Percentiles rank a stretch among this genome's conserved stretches.
These are phyloP conservation scores for Henricia sp. DNA, from an alignment of 53 echinoderm and acorn worm genomes.

Conservation along the genomic window DNA sequence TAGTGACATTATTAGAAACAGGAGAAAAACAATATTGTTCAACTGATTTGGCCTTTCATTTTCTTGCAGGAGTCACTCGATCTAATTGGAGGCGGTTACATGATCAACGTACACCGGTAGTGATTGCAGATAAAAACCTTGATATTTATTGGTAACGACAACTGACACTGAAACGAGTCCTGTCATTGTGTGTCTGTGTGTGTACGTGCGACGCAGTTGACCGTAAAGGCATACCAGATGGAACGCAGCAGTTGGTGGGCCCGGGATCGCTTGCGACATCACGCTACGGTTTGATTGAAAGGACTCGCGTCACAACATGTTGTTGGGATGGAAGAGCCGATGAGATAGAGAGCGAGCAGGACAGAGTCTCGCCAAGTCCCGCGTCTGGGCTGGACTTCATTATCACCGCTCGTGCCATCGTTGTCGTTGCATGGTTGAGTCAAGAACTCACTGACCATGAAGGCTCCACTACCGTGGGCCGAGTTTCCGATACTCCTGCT, in stretches of 20 bases:
- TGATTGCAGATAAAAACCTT: too few relatives aligned
- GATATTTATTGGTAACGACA: conserved; percentile 10
- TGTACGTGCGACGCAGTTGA: conserved; percentile 5
- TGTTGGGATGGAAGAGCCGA: conserved; percentile 3
- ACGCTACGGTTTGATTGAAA: background rate
- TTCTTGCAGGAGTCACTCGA: conserved; percentile 25
- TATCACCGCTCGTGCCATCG: background rate
- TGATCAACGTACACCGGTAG: too few relatives aligned
- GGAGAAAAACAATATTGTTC: too few relatives aligned
- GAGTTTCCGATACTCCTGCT: conserved; percentile 17
- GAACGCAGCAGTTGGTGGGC: background rate
- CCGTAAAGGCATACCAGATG: conserved; percentile 25
- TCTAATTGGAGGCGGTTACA: conserved; percentile 19
- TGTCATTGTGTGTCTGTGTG: background rate
- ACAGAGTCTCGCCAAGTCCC: background rate
- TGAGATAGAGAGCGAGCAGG: background rate
- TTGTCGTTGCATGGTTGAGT: background rate
- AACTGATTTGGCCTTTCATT: background rate
- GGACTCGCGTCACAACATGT: conserved; percentile 18
- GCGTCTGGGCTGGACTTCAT: background rate
- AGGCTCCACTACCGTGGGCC: background rate
- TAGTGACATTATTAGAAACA: too few relatives aligned
- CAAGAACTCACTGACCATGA: conserved; percentile 24
- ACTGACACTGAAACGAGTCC: background rate
- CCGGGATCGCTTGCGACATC: conserved; percentile 6